These are phyloP conservation scores for Acanthis flammea DNA, from an alignment of 2,797 vertebrate species.

Conservation along the genomic window DNA sequence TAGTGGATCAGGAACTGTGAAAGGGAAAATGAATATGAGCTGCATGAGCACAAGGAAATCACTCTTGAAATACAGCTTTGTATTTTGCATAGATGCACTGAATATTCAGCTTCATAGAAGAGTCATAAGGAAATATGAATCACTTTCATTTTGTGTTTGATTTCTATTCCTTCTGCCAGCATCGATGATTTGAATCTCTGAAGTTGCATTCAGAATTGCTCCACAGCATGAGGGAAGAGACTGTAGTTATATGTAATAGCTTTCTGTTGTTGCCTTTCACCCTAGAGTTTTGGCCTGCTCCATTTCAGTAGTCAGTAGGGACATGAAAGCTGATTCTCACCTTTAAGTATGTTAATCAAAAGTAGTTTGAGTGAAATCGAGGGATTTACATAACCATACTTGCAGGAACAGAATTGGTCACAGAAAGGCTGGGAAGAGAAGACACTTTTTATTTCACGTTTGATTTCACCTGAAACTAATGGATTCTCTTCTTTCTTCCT, in stretches of 20 bases:
- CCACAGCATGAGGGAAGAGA: background rate
- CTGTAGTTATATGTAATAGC: constrained; percentile 3
- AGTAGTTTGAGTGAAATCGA: background rate
- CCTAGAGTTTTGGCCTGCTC: constrained; percentile 1
- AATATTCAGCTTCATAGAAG: constrained; percentile 13
- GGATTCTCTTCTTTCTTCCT: background rate
- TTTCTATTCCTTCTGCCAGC: background rate
- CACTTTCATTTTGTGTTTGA: background rate
- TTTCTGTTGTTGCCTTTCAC: constrained; percentile 43
- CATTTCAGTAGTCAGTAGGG: background rate
- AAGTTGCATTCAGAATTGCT: constrained; percentile 24
- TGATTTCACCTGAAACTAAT: constrained; percentile 24
- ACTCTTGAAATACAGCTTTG: background rate
- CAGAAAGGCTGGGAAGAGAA: background rate
- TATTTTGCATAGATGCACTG: background rate
- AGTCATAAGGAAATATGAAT: constrained; percentile 34
- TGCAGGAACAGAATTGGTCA: background rate
- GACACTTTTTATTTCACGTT: background rate
- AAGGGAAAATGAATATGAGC: background rate
- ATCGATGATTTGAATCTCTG: constrained; percentile 6
- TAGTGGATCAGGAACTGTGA: background rate
- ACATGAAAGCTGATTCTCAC: background rate
- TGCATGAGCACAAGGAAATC: background rate
- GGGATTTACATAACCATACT: background rate
- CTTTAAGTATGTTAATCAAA: constrained; percentile 24